These are phyloP conservation scores for Mugil cephalus DNA, from an alignment of 2,113 vertebrate species.

Conservation along the genomic window DNA sequence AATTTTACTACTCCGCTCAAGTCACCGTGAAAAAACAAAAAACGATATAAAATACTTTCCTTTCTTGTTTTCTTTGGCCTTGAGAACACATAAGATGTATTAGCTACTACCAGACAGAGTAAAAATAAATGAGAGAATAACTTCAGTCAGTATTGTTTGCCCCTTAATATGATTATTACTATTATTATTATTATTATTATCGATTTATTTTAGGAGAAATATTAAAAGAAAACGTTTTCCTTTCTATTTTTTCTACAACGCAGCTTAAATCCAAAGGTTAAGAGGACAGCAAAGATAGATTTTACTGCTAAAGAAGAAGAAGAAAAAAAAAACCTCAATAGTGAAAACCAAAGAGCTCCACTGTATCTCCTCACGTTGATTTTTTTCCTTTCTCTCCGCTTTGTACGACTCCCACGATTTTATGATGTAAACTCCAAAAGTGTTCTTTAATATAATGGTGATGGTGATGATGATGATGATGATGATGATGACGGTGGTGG, in stretches of 20 bases:
- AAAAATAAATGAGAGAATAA: slow-evolving; percentile 43
- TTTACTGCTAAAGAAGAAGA: slow-evolving; percentile 76
- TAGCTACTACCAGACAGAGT: slow-evolving; percentile 41
- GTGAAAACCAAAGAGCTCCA: slow-evolving; percentile 88
- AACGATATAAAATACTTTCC: slow-evolving; percentile 17
- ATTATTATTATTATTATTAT: slow-evolving; percentile 16
- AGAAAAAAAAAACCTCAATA: slow-evolving; percentile 82
- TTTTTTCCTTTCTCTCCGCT: slow-evolving; percentile 64
- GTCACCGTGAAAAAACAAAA: slow-evolving; percentile 49
- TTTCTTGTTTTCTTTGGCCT: slow-evolving; percentile 53
- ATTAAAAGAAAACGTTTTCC: slow-evolving; percentile 57
- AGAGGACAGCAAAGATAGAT: slow-evolving; percentile 82
- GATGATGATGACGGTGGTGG: neutral
- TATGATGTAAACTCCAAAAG: slow-evolving; percentile 64
- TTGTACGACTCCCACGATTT: slow-evolving; percentile 68
- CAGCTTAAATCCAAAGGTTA: slow-evolving; percentile 89
- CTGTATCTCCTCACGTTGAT: slow-evolving; percentile 67
- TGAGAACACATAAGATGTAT: slow-evolving; percentile 52
- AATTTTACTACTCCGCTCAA: slow-evolving; percentile 65
- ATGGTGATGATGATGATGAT: slow-evolving; percentile 21
- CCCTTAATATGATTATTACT: slow-evolving; percentile 31
- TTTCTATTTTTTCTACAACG: slow-evolving; percentile 82
- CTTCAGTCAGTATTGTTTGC: slow-evolving; percentile 52
- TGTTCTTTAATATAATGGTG: slow-evolving; percentile 66
- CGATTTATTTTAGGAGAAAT: slow-evolving; percentile 57